Conservation (phyloP, 2,797 vertebrate species). For the Sparus aurata region DNA sequence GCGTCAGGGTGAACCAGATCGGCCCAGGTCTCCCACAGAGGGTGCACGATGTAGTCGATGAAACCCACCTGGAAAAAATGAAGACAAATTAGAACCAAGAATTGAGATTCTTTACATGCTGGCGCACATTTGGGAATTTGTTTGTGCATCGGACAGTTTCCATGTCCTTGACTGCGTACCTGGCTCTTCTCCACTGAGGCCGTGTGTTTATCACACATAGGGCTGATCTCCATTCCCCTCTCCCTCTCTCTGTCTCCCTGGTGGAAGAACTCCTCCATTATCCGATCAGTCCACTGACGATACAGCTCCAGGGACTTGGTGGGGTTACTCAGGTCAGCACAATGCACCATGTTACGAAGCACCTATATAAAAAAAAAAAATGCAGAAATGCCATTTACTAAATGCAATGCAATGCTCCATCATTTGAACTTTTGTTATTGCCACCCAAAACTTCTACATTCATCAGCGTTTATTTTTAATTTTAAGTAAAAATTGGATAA, state of each 20-base stretch:
- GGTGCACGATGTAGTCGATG: constrained; percentile 98
- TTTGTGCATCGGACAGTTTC: not conserved
- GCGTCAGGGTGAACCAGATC: constrained; percentile 98
- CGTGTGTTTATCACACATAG: constrained; percentile 98
- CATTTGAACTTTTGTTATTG: not conserved
- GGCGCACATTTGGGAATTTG: not conserved
- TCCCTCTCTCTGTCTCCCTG: constrained; percentile 97
- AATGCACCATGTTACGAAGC: constrained; percentile 98
- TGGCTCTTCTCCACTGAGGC: constrained; percentile 98
- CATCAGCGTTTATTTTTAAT: not conserved
- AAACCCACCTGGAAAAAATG: constrained; percentile 91
- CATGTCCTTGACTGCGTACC: constrained; percentile 80
- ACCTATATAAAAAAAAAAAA: constrained; percentile 84
- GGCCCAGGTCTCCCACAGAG: constrained; percentile 99
- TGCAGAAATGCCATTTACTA: not conserved
- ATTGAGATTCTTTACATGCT: not conserved
- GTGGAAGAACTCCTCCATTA: constrained; percentile 99
- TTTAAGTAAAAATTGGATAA: not conserved
- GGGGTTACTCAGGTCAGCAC: constrained; percentile 97
- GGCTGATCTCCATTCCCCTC: constrained; percentile 98
- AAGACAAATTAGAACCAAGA: constrained; percentile 4
- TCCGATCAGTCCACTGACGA: constrained; percentile 97
- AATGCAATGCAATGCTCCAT: not conserved
- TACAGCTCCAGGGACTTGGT: constrained; percentile 98
- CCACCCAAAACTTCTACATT: not conserved